A percentile compares a stretch with the other conserved stretches of the same genome.
Evolutionary conservation across 2,113 vertebrate genomes (phyloP).

Genomic region (Montifringilla adamsi): DNA sequence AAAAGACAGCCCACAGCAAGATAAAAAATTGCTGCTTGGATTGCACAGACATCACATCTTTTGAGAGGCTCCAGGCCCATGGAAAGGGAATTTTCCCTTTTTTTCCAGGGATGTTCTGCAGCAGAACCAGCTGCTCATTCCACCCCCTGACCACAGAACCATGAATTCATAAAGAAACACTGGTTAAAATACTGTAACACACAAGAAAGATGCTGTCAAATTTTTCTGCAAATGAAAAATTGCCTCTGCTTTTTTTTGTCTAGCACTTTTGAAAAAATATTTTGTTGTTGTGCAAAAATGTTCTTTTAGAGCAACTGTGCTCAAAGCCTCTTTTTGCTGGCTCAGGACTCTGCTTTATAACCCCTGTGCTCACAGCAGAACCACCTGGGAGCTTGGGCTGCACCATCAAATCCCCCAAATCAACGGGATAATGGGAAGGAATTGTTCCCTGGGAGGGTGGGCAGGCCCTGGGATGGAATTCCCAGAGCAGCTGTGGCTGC

Average conservation of each 20-base stretch:
- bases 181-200: neutral
- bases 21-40: slow-evolving; percentile 6
- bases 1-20: neutral
- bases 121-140: neutral
- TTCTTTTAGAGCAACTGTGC: neutral
- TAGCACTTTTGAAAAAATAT: neutral
- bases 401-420: neutral
- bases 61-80: neutral
- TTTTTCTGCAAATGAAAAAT: neutral
- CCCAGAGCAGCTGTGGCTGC: neutral
- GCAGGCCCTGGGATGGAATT: neutral
- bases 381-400: neutral
- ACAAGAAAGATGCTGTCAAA: neutral
- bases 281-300: neutral
- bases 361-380: neutral
- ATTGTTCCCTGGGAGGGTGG: neutral
- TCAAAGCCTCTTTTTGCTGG: neutral
- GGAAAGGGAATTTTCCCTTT: neutral
- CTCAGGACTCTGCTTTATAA: neutral
- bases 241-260: neutral
- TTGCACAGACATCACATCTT: neutral
- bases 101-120: neutral
- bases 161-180: neutral
- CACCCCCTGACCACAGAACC: neutral
- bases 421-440: neutral